Percentiles rank a stretch among this genome's conserved stretches.
Conservation (phyloP, 2,113 vertebrate species). For the Gambusia affinis region DNA sequence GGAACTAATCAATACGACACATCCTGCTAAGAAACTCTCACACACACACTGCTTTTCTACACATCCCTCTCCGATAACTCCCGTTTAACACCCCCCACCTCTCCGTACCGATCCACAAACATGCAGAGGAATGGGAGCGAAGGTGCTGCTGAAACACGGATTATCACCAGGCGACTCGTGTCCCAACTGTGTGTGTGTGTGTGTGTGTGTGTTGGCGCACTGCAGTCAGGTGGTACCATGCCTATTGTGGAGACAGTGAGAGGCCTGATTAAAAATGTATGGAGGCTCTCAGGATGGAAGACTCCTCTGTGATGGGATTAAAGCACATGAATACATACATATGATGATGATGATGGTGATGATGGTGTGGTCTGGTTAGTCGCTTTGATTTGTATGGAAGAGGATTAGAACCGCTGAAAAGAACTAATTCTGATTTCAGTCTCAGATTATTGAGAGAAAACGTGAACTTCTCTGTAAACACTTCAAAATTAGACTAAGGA, state of each 20-base stretch:
- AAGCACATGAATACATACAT: constrained; percentile 3
- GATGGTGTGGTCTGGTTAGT: not conserved
- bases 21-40: constrained; percentile 68
- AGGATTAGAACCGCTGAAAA: too few relatives aligned
- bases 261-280: constrained; percentile 75
- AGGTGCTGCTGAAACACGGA: constrained; percentile 11
- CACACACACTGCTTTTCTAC: constrained; percentile 19
- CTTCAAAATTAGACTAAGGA: too few relatives aligned
- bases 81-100: constrained; percentile 30
- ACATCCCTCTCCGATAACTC: constrained; percentile 31
- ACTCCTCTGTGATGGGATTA: constrained; percentile 18
- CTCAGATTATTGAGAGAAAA: too few relatives aligned
- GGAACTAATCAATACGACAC: constrained; percentile 78
- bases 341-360: constrained; percentile 4
- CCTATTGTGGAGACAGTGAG: constrained; percentile 77
- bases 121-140: constrained; percentile 39
- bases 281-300: constrained; percentile 53
- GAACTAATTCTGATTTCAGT: too few relatives aligned
- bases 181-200: not conserved
- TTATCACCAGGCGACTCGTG: constrained; percentile 14
- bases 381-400: constrained; percentile 9
- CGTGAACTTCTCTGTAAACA: too few relatives aligned
- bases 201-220: constrained; percentile 68
- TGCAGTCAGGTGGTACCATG: constrained; percentile 76
- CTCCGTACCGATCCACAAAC: constrained; percentile 27